These are phyloP conservation scores for Cheilosia variabilis DNA, from an alignment of 2,888 invertebrate genomes.

Conservation along the genomic window DNA sequence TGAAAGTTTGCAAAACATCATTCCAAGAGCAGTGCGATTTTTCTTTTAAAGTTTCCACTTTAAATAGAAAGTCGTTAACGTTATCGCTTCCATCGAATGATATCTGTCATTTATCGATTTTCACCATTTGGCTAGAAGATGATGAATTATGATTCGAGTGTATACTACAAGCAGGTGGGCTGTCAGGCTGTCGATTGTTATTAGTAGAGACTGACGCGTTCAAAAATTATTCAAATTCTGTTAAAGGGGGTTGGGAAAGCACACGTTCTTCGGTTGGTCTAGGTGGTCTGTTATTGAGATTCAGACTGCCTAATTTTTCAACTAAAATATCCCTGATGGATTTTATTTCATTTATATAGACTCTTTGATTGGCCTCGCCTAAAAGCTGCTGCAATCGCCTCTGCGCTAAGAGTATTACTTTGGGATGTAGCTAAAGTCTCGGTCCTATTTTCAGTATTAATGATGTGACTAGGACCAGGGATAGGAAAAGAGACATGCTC, in stretches of 20 bases:
- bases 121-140: neutral
- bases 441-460: neutral
- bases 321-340: neutral
- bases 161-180: neutral
- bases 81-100: conserved; percentile 8
- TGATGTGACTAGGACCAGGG: too few species aligned
- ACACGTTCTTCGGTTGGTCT: neutral
- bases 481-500: too few species aligned
- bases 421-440: neutral
- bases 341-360: neutral
- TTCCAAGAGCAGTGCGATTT: neutral
- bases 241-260: neutral
- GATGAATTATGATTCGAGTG: neutral
- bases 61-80: conserved; percentile 6
- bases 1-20: conserved; percentile 6
- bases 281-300: neutral
- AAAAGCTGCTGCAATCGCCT: neutral
- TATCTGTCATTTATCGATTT: conserved; percentile 6
- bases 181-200: neutral
- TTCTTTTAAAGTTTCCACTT: conserved; percentile 9
- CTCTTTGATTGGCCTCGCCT: neutral
- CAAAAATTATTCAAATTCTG: neutral
- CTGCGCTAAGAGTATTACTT: neutral
- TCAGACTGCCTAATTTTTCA: neutral
- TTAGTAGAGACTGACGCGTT: neutral